These are phyloP conservation scores for Hephaestus fuliginosus DNA, from an alignment of 2,797 vertebrate species.

Conservation along the genomic window DNA sequence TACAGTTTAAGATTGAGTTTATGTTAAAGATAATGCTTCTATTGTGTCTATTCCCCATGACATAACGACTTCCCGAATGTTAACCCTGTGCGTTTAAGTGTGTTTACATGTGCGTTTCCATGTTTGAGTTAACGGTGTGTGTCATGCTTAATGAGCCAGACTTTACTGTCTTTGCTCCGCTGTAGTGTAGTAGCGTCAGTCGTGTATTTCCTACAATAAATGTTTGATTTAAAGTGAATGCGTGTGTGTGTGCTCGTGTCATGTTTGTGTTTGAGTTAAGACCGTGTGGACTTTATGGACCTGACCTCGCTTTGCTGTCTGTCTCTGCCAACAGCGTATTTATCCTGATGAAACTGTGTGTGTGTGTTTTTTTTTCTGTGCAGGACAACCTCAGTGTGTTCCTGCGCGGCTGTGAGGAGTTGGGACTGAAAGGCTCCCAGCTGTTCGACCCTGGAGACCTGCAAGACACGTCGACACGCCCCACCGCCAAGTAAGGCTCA, in stretches of 20 bases:
- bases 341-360: slow-evolving; percentile 20
- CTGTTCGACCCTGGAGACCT: slow-evolving; percentile 98
- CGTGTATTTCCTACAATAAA: not conserved
- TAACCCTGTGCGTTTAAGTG: not conserved
- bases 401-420: slow-evolving; percentile 95
- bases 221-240: slow-evolving; percentile 1
- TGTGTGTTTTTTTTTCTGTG: slow-evolving; percentile 66
- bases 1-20: too few species aligned
- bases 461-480: slow-evolving; percentile 91
- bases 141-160: not conserved
- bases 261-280: slow-evolving; percentile 8
- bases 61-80: too few species aligned
- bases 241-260: not conserved
- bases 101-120: not conserved
- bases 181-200: not conserved
- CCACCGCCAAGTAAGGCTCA: slow-evolving; percentile 89
- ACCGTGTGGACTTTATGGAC: slow-evolving; percentile 10
- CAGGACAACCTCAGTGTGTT: slow-evolving; percentile 97
- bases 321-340: slow-evolving; percentile 11
- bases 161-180: not conserved
- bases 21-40: too few species aligned
- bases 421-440: slow-evolving; percentile 97
- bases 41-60: too few species aligned
- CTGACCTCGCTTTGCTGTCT: slow-evolving; percentile 11
- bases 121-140: not conserved